Percentiles rank a stretch among this genome's conserved stretches.
Evolutionary conservation across 2,888 invertebrate species (phyloP).

Genomic region (Philopedon plagiatum): DNA sequence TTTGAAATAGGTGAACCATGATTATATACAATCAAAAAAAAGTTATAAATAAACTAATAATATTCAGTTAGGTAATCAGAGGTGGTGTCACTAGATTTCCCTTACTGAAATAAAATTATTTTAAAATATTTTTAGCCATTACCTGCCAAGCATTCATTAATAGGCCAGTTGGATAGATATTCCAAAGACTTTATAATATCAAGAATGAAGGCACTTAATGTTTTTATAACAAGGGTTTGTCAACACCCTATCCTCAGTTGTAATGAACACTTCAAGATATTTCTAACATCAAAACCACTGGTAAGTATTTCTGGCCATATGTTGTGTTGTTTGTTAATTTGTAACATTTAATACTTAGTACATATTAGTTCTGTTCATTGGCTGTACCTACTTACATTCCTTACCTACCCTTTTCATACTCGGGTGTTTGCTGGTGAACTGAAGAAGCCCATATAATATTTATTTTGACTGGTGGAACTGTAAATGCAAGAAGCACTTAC

Average conservation of each 20-base stretch:
- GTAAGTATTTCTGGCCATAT: slow-evolving; percentile 66
- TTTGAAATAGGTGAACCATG: no score
- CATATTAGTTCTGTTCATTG: no score
- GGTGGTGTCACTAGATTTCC: no score
- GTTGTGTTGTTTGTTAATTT: background rate
- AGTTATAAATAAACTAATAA: no score
- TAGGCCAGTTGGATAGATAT: slow-evolving; percentile 79
- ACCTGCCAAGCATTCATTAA: slow-evolving; percentile 79
- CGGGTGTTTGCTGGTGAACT: no score
- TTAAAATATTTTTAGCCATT: slow-evolving; percentile 72
- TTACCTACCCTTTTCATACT: no score
- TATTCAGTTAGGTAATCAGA: no score
- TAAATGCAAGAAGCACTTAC: no score
- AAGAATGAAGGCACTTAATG: slow-evolving; percentile 77
- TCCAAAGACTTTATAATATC: slow-evolving; percentile 79
- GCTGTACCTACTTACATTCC: no score
- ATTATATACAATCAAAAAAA: no score
- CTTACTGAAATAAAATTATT: background rate
- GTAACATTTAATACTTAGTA: background rate
- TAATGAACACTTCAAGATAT: slow-evolving; percentile 75
- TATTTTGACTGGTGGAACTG: no score
- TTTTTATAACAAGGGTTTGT: slow-evolving; percentile 77
- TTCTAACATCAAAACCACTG: slow-evolving; percentile 77
- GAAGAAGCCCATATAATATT: no score
- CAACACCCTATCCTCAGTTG: slow-evolving; percentile 80